Evolutionary conservation across 1,140 invertebrate genomes (phyloP), one percentile per base, ranked within the genome.

Genomic region (Sipha flava): DNA sequence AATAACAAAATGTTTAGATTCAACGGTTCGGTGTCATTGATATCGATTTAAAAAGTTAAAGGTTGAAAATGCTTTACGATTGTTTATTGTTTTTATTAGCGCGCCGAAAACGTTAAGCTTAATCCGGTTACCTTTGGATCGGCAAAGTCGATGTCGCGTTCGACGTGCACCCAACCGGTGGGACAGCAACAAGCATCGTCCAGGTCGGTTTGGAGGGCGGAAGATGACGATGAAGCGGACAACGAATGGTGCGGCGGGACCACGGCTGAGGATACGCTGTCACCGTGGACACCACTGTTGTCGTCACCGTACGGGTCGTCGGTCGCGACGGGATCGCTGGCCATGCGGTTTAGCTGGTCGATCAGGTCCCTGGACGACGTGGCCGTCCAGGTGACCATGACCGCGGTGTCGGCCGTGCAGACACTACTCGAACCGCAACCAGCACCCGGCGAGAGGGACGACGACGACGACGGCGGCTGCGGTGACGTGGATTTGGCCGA

Each of bases 121-220:
- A 29, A 37, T n/a, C n/a, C n/a, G n/a, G n/a, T n/a, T n/a, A 92
- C 91, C 88, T 92, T 92, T n/a, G 92, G 92, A 86, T 93, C 91
- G 83, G 88, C 91, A 82, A 93, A 90, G 84, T 92, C 91, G 80
- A 92, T 91, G 83, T 92, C 90, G 77, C 89, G 88, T 84, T 92
- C 91, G 23, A 93, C 90, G 85, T 92, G 91, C 80, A 93, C 89
- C 91, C 92, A 93, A 79, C 91, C 91, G 3, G 91, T 92, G 29
- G 90, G 89, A 82, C 89, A 90, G 84, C 90, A 91, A 81, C 91
- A 88, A 21, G 90, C 90, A 16, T 88, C 86, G 85, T 91, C 90
- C 62, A 89, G 85, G 80, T 81, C 80, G 12, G 80, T 37, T 47
- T 79, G 9, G 16, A 45, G 29, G 6, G 31, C 43, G 4, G 54